Base-by-base conservation (phyloP, 1,140 invertebrate species). In the Teleopsis dalmanni region DNA sequence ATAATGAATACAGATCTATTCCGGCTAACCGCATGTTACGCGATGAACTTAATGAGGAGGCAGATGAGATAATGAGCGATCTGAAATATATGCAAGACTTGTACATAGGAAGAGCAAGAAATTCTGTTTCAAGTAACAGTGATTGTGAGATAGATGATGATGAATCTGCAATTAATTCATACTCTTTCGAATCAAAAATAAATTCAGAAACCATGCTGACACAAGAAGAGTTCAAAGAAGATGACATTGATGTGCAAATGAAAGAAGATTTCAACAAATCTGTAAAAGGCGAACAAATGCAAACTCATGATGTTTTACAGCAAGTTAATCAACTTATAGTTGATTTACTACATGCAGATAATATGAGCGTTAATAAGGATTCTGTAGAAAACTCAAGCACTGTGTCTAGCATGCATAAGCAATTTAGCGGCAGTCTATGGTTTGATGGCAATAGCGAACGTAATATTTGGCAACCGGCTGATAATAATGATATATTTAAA, bases 11-110 rank as follows among this genome's bases (percentile, higher is more conserved):
- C 9, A 47, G 52, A 10, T 57, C 52, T 4, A 35, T 54, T 23
- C 52, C 53, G 7, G 53, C 53, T 2, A 59, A 59, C 49, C 43
- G 54, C 11, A 37, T 56, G 14, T 43, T 56, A n/a, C 53, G 53
- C 25, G 56, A 58, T 46, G 62, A 62, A 51, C 51, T 62, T 13
- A 33, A 53, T 27, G 50, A 70, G 36, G 75, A 76, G 48, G 75
- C 72, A 62, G 75, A 76, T 60, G 71, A 76, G 62, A 60, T 76
- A 55, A 62, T 75, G 59, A 64, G 62, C 19, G 73, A 73, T 55
- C 68, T 75, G 47, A 71, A 68, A 56, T 70, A 70, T 52, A 73
- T 72, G 57, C 72, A 73, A 59, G 56, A 58, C 46, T 40, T 59
- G 21, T 57, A 58, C 42, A 54, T 56, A 42, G 57, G 54, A n/a